These are phyloP conservation scores for Diachasma alloeum DNA, from an alignment of 1,140 invertebrate species.

Conservation along the genomic window DNA sequence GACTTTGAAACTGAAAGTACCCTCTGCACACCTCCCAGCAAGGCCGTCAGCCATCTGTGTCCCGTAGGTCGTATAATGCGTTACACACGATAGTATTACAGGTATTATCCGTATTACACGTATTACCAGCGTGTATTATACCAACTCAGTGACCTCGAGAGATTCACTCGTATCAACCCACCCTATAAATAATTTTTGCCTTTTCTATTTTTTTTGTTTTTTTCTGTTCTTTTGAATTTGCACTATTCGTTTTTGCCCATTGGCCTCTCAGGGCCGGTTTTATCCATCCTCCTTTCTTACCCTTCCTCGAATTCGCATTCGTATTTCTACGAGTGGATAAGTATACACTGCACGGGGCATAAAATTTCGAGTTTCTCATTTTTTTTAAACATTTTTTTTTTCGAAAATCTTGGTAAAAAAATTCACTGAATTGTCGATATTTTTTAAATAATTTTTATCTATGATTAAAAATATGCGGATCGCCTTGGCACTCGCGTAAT, in stretches of 20 bases:
- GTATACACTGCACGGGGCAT: not conserved
- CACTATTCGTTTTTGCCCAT: not conserved
- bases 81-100: slow-evolving; percentile 59
- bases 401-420: not conserved
- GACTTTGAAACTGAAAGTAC: slow-evolving; percentile 7
- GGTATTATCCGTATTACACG: slow-evolving; percentile 62
- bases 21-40: not conserved
- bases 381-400: not conserved
- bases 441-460: not conserved
- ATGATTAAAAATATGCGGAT: not conserved
- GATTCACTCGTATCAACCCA: not conserved
- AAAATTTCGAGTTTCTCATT: not conserved
- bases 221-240: slow-evolving; percentile 20
- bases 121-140: slow-evolving; percentile 60
- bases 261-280: slow-evolving; percentile 7
- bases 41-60: slow-evolving; percentile 8
- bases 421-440: not conserved
- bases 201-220: slow-evolving; percentile 24
- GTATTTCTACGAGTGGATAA: slow-evolving; percentile 20
- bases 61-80: slow-evolving; percentile 50
- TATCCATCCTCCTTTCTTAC: not conserved
- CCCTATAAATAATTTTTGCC: slow-evolving; percentile 27
- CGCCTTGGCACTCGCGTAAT: not conserved
- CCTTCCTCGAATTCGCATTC: slow-evolving; percentile 12
- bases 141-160: slow-evolving; percentile 57